Evolutionary conservation across 2,888 invertebrate genomes (phyloP).

Genomic region (Limenitis camilla): DNA sequence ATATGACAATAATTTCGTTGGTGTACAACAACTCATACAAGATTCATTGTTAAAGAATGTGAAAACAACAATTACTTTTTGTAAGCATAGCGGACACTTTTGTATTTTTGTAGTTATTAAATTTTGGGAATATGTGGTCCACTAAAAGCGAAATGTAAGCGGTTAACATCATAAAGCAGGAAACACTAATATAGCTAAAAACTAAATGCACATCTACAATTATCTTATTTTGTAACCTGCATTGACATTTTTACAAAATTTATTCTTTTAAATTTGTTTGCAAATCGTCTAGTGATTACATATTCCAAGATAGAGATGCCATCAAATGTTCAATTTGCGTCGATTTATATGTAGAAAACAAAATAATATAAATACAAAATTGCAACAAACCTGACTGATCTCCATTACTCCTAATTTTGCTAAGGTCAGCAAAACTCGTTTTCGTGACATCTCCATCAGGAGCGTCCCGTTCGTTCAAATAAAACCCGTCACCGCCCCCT

Average conservation of each 20-base stretch:
- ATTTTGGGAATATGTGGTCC: conserved; percentile 64
- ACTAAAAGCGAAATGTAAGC: too few relatives aligned
- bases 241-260: too few relatives aligned
- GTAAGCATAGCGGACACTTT: too few relatives aligned
- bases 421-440: conserved; percentile 83
- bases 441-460: conserved; percentile 75
- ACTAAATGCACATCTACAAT: neutral
- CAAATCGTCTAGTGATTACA: too few relatives aligned
- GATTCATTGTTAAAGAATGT: too few relatives aligned
- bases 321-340: too few relatives aligned
- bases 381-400: conserved; percentile 53
- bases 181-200: neutral
- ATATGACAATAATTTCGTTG: too few relatives aligned
- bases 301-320: too few relatives aligned
- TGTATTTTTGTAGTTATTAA: neutral
- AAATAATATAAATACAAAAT: neutral
- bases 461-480: conserved; percentile 68
- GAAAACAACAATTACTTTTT: too few relatives aligned
- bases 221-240: neutral
- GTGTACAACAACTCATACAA: too few relatives aligned
- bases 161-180: conserved; percentile 14
- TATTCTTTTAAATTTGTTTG: neutral
- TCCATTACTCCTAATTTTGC: conserved; percentile 70
- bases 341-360: neutral
- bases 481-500: conserved; percentile 66